Evolutionary conservation across 2,888 invertebrate species (phyloP).

Genomic region (Anoncus sp.): DNA sequence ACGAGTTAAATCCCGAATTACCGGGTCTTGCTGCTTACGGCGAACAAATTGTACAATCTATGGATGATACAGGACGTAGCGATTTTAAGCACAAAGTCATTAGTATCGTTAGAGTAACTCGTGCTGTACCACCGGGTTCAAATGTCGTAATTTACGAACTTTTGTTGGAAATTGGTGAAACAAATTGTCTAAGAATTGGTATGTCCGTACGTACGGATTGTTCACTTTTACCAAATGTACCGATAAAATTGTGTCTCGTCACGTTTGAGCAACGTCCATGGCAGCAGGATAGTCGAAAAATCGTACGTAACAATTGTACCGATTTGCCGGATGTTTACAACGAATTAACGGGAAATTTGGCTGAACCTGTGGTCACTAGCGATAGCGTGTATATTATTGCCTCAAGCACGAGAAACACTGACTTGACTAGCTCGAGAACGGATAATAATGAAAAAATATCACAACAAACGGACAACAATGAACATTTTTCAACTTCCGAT

Average conservation of each 20-base stretch:
- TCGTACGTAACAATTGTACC: conserved; percentile 79
- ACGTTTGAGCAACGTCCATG: conserved; percentile 78
- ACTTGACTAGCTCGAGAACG: background rate
- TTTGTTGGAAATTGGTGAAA: conserved; percentile 76
- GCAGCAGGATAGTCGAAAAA: conserved; percentile 72
- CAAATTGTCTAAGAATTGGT: conserved; percentile 76
- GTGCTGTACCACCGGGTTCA: conserved; percentile 76
- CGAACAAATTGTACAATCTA: conserved; percentile 72
- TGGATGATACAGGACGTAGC: conserved; percentile 75
- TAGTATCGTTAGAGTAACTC: conserved; percentile 74
- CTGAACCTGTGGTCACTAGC: conserved; percentile 49
- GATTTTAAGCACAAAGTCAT: conserved; percentile 78
- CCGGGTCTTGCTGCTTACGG: conserved; percentile 77
- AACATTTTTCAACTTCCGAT: too few relatives aligned
- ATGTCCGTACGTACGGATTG: conserved; percentile 75
- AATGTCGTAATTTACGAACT: conserved; percentile 78
- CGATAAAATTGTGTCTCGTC: conserved; percentile 74
- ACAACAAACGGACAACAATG: background rate
- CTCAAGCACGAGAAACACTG: background rate
- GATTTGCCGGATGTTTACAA: conserved; percentile 68
- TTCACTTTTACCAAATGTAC: conserved; percentile 70
- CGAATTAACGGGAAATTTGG: conserved; percentile 65
- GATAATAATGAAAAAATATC: background rate
- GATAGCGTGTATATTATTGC: background rate
- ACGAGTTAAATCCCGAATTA: conserved; percentile 78